A percentile compares a stretch with the other conserved stretches of the same genome.
Conservation (phyloP, 1,140 invertebrate species). For the Papilio machaon region DNA sequence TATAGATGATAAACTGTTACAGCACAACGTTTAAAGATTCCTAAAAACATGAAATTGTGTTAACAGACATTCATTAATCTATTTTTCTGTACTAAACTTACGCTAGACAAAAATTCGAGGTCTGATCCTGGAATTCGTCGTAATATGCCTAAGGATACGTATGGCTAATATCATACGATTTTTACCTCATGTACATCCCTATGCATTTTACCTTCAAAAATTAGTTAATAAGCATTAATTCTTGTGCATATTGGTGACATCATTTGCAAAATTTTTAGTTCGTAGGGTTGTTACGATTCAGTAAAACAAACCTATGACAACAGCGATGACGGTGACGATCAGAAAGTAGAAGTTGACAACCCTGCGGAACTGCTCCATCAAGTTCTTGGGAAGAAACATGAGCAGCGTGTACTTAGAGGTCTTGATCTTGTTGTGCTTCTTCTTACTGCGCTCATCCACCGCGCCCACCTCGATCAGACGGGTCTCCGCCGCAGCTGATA, state of each 20-base stretch:
- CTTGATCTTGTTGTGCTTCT: slow-evolving; percentile 84
- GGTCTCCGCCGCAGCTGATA: slow-evolving; percentile 81
- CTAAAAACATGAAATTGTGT: not conserved
- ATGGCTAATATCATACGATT: too few species aligned
- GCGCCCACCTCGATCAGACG: slow-evolving; percentile 83
- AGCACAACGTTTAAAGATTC: not conserved
- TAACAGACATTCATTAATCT: not conserved
- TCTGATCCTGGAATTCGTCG: too few species aligned
- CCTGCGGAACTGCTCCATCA: slow-evolving; percentile 92
- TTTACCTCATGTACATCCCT: too few species aligned
- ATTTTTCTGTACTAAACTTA: not conserved
- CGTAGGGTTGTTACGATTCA: not conserved
- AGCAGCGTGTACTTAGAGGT: slow-evolving; percentile 90
- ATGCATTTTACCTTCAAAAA: too few species aligned
- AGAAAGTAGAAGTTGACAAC: slow-evolving; percentile 95
- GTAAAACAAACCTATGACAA: slow-evolving; percentile 83
- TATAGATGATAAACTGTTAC: slow-evolving; percentile 4
- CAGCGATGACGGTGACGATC: slow-evolving; percentile 86
- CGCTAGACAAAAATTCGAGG: not conserved
- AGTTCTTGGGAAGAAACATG: slow-evolving; percentile 92
- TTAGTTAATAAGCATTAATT: too few species aligned
- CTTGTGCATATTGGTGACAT: not conserved
- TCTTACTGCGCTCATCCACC: slow-evolving; percentile 72
- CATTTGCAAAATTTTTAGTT: not conserved
- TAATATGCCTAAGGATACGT: too few species aligned